Percentiles rank a stretch among this genome's conserved stretches.
Evolutionary conservation across 1,140 invertebrate genomes (phyloP).

Genomic region (Heliconius eleuchia): DNA sequence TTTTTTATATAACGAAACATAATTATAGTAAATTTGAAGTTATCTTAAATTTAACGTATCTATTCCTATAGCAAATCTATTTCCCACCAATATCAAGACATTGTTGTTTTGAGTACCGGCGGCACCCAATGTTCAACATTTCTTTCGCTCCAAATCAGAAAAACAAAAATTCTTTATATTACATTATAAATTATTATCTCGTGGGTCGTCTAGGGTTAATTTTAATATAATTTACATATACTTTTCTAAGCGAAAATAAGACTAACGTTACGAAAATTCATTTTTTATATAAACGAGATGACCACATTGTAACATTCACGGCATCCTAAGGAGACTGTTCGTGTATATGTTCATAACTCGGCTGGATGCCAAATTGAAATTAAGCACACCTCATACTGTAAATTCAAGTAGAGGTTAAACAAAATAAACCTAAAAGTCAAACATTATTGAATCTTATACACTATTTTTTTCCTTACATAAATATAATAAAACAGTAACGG

Average conservation of each 20-base stretch:
- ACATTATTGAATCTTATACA: background rate
- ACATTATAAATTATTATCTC: too few relatives aligned
- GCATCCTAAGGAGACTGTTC: conserved; percentile 1
- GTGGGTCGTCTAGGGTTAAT: background rate
- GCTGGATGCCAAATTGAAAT: conserved; percentile 6
- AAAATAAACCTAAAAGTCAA: background rate
- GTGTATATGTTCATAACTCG: conserved; percentile 4
- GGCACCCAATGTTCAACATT: too few relatives aligned
- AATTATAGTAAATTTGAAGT: too few relatives aligned
- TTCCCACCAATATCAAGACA: too few relatives aligned
- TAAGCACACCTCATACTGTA: conserved; percentile 12
- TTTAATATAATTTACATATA: background rate
- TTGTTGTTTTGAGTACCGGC: too few relatives aligned
- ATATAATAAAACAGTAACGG: conserved; percentile 10
- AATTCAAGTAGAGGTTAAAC: background rate
- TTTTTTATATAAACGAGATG: background rate
- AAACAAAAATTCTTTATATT: too few relatives aligned
- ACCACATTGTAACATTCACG: background rate
- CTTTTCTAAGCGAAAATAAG: background rate
- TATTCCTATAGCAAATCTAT: too few relatives aligned
- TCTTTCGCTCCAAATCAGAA: too few relatives aligned
- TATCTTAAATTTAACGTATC: too few relatives aligned
- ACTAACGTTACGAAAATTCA: background rate
- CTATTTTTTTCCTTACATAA: background rate
- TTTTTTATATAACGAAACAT: too few relatives aligned